Percentiles rank a stretch among this genome's conserved stretches.
Conservation (phyloP, 2,113 vertebrate species). For the Chlorodrepanis virens region DNA sequence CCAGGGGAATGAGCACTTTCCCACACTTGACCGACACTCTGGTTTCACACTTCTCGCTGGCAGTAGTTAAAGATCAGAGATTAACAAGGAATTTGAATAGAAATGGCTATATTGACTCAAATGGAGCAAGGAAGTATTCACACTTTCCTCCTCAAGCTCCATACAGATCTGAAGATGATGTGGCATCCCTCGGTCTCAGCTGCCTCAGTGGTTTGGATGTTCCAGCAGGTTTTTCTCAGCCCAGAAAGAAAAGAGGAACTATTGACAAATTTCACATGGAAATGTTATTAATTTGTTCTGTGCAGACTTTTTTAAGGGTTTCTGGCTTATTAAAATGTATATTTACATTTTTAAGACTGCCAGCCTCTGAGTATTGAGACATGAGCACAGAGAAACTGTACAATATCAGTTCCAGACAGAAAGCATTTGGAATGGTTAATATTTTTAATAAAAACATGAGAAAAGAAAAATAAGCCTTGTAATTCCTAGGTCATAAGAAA, state of each 20-base stretch:
- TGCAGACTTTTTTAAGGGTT: neutral
- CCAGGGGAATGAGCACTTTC: neutral
- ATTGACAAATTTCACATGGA: neutral
- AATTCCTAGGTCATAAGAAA: neutral
- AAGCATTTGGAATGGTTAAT: neutral
- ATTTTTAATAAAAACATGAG: neutral
- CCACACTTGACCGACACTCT: neutral
- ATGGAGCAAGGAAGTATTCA: neutral
- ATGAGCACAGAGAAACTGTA: neutral
- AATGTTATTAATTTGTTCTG: neutral
- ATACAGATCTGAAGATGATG: neutral
- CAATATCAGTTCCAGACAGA: neutral
- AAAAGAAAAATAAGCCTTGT: neutral
- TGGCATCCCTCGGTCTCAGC: neutral
- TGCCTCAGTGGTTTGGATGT: neutral
- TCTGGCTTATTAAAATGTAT: neutral
- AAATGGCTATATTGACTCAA: neutral
- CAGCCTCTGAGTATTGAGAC: neutral
- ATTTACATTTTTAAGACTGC: neutral
- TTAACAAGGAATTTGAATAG: neutral
- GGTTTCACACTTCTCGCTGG: neutral
- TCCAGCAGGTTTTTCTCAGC: neutral
- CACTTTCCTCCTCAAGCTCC: neutral
- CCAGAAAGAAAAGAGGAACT: neutral
- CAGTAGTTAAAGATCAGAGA: neutral